Evolutionary conservation across 2,888 invertebrate species (phyloP).

Genomic region (Lamproptera curius): DNA sequence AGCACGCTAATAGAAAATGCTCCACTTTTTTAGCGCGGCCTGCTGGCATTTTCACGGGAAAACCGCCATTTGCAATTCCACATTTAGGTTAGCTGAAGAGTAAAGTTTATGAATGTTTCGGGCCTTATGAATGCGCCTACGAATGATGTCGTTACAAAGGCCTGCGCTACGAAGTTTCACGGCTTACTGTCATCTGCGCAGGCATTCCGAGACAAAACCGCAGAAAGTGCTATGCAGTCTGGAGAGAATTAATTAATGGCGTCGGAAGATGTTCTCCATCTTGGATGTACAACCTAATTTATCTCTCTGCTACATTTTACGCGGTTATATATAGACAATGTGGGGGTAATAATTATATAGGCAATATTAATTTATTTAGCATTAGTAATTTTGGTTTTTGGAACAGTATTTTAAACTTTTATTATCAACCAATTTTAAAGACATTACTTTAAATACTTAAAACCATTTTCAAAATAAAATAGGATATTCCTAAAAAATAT

Average conservation of each 20-base stretch:
- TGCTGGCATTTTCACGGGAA: constrained; percentile 4
- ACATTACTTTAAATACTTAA: too few species aligned
- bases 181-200: constrained; percentile 10
- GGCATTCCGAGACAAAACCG: constrained; percentile 15
- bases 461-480: too few species aligned
- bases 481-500: too few species aligned
- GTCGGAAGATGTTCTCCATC: background rate
- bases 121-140: background rate
- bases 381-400: too few species aligned
- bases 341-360: too few species aligned
- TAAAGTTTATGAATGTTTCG: constrained; percentile 9
- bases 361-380: too few species aligned
- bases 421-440: too few species aligned
- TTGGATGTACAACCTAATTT: constrained; percentile 5
- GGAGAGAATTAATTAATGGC: constrained; percentile 13
- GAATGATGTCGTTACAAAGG: constrained; percentile 6
- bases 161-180: constrained; percentile 9
- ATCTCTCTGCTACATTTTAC: background rate
- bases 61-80: constrained; percentile 7
- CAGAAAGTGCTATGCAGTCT: constrained; percentile 8
- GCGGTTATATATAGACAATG: background rate
- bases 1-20: constrained; percentile 13
- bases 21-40: constrained; percentile 8
- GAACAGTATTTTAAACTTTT: too few species aligned
- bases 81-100: constrained; percentile 14